A percentile compares a stretch with the other conserved stretches of the same genome.
Conservation (phyloP, 2,797 vertebrate genomes). For the Potorous gilbertii region DNA sequence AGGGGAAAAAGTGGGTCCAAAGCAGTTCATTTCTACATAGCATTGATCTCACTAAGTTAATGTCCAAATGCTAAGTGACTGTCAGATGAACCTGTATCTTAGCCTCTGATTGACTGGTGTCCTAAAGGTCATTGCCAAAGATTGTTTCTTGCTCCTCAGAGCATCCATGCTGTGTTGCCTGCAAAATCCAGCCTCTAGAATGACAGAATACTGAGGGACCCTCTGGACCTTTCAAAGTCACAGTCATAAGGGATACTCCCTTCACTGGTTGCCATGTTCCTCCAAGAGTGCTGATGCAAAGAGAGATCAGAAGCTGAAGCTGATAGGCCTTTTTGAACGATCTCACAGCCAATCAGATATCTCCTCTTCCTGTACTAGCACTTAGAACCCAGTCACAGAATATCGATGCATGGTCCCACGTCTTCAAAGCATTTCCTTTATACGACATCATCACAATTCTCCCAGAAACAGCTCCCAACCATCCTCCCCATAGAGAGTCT, state of each 20-base stretch:
- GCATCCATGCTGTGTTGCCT: background rate
- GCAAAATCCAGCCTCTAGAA: background rate
- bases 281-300: background rate
- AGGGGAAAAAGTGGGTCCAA: background rate
- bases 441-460: background rate
- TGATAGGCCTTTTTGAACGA: background rate
- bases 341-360: background rate
- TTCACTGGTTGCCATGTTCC: background rate
- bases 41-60: background rate
- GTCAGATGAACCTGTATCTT: background rate
- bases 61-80: background rate
- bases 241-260: background rate
- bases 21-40: background rate
- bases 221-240: background rate
- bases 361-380: background rate
- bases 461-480: background rate
- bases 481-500: background rate
- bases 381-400: background rate
- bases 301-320: background rate
- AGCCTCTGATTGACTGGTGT: background rate
- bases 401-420: background rate
- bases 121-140: background rate
- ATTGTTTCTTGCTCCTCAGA: background rate
- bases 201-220: background rate
- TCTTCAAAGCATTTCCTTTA: background rate